These are phyloP conservation scores for Alfaro cultratus DNA, from an alignment of 2,797 vertebrate species.

Conservation along the genomic window DNA sequence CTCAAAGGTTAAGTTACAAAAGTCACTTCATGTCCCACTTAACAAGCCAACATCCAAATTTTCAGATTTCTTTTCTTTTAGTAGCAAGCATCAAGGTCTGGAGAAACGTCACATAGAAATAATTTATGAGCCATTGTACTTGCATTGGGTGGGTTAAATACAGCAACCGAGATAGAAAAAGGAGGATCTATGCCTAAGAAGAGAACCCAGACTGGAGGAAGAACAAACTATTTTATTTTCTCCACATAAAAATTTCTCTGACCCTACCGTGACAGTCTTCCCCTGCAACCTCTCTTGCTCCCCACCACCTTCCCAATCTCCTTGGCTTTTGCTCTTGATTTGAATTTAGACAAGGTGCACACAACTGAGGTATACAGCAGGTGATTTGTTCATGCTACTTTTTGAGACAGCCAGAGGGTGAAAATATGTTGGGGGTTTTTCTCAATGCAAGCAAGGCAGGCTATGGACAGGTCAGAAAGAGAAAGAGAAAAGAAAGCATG, in stretches of 20 bases:
- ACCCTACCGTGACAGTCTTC: neutral
- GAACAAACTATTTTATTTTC: slow-evolving; percentile 47
- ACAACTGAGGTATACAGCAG: slow-evolving; percentile 60
- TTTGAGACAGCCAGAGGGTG: slow-evolving; percentile 58
- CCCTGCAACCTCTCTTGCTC: slow-evolving; percentile 26
- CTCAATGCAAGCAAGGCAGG: slow-evolving; percentile 16
- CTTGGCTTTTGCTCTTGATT: slow-evolving; percentile 64
- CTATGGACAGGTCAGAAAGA: slow-evolving; percentile 30
- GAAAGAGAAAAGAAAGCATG: slow-evolving; percentile 29
- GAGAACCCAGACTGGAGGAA: slow-evolving; percentile 5
- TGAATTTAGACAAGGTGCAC: slow-evolving; percentile 71
- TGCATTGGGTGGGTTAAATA: neutral
- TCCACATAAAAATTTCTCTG: slow-evolving; percentile 35
- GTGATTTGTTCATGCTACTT: slow-evolving; percentile 73
- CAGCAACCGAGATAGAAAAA: slow-evolving; percentile 1
- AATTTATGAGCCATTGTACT: slow-evolving; percentile 5
- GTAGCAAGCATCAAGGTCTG: slow-evolving; percentile 25
- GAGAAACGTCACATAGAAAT: slow-evolving; percentile 27
- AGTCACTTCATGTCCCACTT: slow-evolving; percentile 13
- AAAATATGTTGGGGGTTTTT: slow-evolving; percentile 28
- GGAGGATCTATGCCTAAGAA: neutral
- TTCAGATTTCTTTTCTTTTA: neutral
- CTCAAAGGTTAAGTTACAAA: slow-evolving; percentile 17
- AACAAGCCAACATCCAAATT: slow-evolving; percentile 11
- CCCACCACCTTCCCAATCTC: slow-evolving; percentile 41